Evolutionary conservation across 2,113 vertebrate genomes (phyloP).

Genomic region (Pseudorhombus dupliciocellatus): DNA sequence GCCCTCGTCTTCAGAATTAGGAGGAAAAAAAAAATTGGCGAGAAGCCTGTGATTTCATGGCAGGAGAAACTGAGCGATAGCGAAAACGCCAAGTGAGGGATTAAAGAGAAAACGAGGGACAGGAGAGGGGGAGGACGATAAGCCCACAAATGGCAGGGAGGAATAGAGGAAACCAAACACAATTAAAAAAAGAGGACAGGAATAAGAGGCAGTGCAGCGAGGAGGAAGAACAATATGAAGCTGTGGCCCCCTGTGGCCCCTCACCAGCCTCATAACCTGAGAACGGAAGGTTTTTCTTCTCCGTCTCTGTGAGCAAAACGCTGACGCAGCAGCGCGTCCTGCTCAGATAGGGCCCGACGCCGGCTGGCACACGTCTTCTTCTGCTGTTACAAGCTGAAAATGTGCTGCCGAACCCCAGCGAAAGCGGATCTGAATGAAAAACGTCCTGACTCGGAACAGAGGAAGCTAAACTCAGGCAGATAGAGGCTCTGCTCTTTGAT

Average conservation of each 20-base stretch:
- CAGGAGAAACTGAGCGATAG: constrained; percentile 21
- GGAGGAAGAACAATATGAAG: background rate
- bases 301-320: constrained; percentile 25
- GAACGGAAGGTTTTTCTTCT: constrained; percentile 14
- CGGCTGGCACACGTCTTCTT: constrained; percentile 38
- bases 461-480: background rate
- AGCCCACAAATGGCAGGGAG: background rate
- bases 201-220: background rate
- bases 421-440: background rate
- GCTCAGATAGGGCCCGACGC: constrained; percentile 38
- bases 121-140: background rate
- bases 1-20: constrained; percentile 45
- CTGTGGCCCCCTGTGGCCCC: background rate
- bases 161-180: background rate
- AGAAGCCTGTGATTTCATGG: constrained; percentile 37
- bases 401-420: background rate
- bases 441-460: background rate
- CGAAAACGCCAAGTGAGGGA: background rate
- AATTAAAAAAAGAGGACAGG: constrained; percentile 9
- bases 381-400: background rate
- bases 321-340: constrained; percentile 64
- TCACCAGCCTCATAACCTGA: background rate
- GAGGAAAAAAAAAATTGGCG: background rate
- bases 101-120: background rate
- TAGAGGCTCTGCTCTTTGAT: background rate